A percentile compares a stretch with the other conserved stretches of the same genome.
Conservation (phyloP, 1,140 invertebrate species). For the Lamellibrachia luymesi region DNA sequence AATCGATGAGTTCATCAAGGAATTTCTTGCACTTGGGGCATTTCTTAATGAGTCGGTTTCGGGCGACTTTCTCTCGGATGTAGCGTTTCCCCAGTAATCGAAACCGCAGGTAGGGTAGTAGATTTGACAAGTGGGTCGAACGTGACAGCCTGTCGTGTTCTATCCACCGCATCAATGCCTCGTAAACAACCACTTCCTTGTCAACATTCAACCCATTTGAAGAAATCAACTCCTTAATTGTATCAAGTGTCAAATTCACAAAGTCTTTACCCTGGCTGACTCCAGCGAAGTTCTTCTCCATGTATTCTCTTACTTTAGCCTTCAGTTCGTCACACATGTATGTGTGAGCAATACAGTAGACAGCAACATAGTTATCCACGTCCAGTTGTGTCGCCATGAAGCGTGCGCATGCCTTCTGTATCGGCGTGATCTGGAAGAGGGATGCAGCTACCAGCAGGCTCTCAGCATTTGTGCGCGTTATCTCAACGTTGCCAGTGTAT, state of each 20-base stretch:
- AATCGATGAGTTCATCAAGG: constrained; percentile 34
- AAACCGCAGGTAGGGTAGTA: constrained; percentile 47
- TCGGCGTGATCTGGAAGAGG: constrained; percentile 52
- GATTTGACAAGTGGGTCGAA: constrained; percentile 36
- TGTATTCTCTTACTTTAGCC: constrained; percentile 44
- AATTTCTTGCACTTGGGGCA: constrained; percentile 36
- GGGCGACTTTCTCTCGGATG: constrained; percentile 38
- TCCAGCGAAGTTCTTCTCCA: constrained; percentile 51
- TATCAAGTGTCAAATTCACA: constrained; percentile 37
- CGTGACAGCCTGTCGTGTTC: constrained; percentile 35
- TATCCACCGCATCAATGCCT: constrained; percentile 51
- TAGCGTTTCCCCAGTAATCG: constrained; percentile 39
- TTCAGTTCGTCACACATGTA: constrained; percentile 47
- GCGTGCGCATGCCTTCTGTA: constrained; percentile 50
- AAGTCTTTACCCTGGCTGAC: constrained; percentile 51
- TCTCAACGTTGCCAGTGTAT: constrained; percentile 49
- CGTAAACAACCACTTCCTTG: constrained; percentile 52
- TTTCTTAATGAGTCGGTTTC: constrained; percentile 36
- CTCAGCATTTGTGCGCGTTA: constrained; percentile 48
- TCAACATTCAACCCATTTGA: constrained; percentile 56
- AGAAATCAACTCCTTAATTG: constrained; percentile 44
- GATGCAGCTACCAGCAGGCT: constrained; percentile 49
- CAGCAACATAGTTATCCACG: constrained; percentile 52
- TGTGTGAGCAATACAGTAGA: constrained; percentile 49
- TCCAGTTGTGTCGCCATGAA: constrained; percentile 53